Conservation (phyloP, 2,113 vertebrate genomes). For the Caranx melampygus region DNA sequence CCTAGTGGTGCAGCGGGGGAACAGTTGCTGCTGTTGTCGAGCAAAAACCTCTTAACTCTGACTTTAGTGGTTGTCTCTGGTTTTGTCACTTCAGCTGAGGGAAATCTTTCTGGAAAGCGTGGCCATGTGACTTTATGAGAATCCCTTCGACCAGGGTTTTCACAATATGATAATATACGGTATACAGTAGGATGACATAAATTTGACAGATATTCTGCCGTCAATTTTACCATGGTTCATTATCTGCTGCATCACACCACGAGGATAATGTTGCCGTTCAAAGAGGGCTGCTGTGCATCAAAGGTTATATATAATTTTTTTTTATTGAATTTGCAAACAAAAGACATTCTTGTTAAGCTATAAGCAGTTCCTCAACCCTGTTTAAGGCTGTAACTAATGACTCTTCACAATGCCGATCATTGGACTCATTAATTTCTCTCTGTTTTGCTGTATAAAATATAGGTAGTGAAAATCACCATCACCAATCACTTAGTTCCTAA, state of each 20-base stretch:
- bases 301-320: too few relatives aligned
- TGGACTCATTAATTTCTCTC: neutral
- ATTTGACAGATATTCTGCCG: neutral
- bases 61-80: neutral
- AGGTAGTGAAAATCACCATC: neutral
- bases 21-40: constrained; percentile 21
- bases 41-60: constrained; percentile 7
- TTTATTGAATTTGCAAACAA: too few relatives aligned
- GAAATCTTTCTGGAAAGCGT: neutral
- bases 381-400: neutral
- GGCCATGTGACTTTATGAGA: neutral
- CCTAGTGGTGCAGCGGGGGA: constrained; percentile 35
- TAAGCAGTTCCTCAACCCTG: neutral
- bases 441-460: neutral
- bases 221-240: too few relatives aligned
- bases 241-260: neutral
- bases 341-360: neutral
- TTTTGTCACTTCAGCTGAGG: neutral
- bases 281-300: neutral
- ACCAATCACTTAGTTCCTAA: neutral
- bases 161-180: too few relatives aligned
- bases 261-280: neutral
- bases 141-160: neutral
- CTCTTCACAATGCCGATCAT: neutral
- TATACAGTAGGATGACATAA: neutral